Base-by-base conservation (phyloP, 2,888 invertebrate genomes). In the Megaustenia siamemsis region DNA sequence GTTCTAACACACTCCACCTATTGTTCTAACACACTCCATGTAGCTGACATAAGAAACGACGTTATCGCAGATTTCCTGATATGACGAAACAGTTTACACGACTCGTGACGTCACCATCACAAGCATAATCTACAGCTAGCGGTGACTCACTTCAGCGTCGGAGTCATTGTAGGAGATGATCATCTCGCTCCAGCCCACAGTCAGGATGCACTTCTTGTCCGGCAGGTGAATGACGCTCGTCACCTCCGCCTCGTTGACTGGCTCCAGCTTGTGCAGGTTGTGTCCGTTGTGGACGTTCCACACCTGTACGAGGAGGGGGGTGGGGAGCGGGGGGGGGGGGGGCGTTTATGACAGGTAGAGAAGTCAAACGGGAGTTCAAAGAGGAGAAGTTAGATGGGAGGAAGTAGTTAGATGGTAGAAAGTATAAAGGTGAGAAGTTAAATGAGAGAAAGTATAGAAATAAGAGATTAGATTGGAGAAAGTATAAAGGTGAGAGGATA, bases 231-330 rank as follows among this genome's bases (percentile, higher is more conserved):
- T 86, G 45, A 94, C 91, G 28, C 94, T 94, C 0, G 94, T 94
- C 32, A 94, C 92, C 85, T 94, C 94, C 1, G 92, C 91, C 82
- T 94, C 93, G 0, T 89, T 90, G 32, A 91, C 90, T 10, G 93
- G 88, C 84, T 93, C 93, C 80, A 94, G 88, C 79, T 93, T 91
- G 86, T 94, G 93, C 32, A 94, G 87, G 83, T 92, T 93, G 86
- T 94, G 93, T 10, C 94, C 93, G 87, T 93, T 94, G 86, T 94
- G 94, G 86, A 93, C 92, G 87, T 93, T 94, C 94, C 94, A 94
- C 32, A 93, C 92, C 94, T 94, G n/a, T n/a, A n/a, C n/a, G n/a
- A n/a, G 45, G 5, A 40, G n/a, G n/a, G 28, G 56, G 10, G 53
- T 10, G 28, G 18, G 53, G 15, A 28, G 49, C 35, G 32, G 81